Base-by-base conservation (phyloP, 2,797 vertebrate species). In the Cyclopterus lumpus region DNA sequence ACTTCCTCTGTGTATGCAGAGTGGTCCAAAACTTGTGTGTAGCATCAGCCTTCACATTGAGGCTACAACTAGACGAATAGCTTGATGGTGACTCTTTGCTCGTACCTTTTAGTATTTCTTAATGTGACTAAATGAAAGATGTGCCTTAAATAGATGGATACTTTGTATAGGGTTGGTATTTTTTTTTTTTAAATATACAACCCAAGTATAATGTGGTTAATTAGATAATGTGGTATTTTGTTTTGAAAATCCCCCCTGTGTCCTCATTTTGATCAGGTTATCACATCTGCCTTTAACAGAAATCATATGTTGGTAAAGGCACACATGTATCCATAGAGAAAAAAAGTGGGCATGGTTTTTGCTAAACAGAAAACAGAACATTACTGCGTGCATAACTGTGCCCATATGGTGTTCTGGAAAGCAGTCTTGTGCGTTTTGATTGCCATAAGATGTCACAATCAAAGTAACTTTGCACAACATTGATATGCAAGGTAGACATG, bases 401-500 rank as follows among this genome's bases (percentile, higher is more conserved):
- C 8, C 63, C 59, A 3, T 65, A 59, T 64, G 64, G 36, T 53
- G 38, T 46, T 58, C 34, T 57, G 66, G 24, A 82, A 61, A 75
- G 75, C 26, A 62, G 12, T 58, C 30, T 60, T 71, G 11, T 51
- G 38, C 2, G 4, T 65, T 81, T 69, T 82, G 65, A 78, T 84
- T 40, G 20, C 68, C 32, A 73, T 67, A 67, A 79, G 76, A 83
- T 70, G 62, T 75, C 49, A 48, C 67, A 79, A 77, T 86, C 77
- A 80, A 79, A 88, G 83, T 77, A 77, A 71, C 79, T 83, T 84
- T 4, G 8, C 68, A 74, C 69, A 42, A 48, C 60, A 84, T 51
- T 72, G 66, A 67, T 84, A 86, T 78, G 77, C 63, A 67, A 75
- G 79, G 73, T 67, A 75, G 77, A 77, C 74, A 28, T 76, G 67